Conservation (phyloP, 2,113 vertebrate species). For the Amblyornis subalaris region DNA sequence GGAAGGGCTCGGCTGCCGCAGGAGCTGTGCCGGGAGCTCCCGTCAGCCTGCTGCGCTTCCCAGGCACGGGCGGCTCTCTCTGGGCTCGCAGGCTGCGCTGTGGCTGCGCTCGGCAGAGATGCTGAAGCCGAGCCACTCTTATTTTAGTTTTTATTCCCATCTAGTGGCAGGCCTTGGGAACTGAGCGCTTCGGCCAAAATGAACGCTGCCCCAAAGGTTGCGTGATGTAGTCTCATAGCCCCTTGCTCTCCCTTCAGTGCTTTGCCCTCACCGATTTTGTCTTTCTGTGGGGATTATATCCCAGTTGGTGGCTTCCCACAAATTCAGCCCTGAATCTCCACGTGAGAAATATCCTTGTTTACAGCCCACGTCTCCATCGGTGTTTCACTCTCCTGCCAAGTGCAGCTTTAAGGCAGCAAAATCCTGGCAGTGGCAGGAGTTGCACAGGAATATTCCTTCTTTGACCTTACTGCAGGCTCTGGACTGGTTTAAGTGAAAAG, state of each 20-base stretch:
- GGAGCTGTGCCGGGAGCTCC: background rate
- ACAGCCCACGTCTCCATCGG: background rate
- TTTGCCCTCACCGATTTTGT: background rate
- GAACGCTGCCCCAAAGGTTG: background rate
- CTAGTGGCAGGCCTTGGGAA: conserved; percentile 11
- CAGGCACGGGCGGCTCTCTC: background rate
- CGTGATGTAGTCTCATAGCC: background rate
- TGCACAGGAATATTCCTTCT: background rate
- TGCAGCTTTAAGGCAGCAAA: background rate
- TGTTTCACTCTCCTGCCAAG: background rate
- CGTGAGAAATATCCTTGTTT: background rate
- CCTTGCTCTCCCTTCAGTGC: background rate
- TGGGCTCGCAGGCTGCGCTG: background rate
- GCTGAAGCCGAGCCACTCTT: background rate
- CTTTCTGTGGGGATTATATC: background rate
- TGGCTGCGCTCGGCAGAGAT: background rate
- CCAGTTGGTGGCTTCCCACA: background rate
- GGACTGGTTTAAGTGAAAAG: background rate
- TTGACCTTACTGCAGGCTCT: background rate
- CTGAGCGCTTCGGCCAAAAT: background rate
- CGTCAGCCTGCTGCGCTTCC: background rate
- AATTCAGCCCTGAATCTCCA: background rate
- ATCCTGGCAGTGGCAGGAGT: background rate
- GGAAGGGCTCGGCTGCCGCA: background rate
- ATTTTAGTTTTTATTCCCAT: conserved; percentile 38